Evolutionary conservation across 2,888 invertebrate genomes (phyloP).

Genomic region (Sceliomorpha sp.): DNA sequence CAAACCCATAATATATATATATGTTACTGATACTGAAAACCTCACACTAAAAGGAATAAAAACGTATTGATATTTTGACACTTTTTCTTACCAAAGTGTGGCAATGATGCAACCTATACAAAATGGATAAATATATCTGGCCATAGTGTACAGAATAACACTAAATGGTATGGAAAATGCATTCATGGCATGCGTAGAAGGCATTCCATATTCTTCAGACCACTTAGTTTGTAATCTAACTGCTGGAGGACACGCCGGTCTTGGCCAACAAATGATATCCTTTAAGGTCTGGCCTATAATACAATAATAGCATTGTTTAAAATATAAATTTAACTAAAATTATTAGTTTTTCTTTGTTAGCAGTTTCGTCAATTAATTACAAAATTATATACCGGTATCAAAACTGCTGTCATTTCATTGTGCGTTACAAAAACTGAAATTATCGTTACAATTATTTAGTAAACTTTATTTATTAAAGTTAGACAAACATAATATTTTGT

Average conservation of each 20-base stretch:
- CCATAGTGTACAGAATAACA: conserved; percentile 89
- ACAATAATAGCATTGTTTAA: conserved; percentile 4
- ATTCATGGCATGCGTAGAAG: conserved; percentile 96
- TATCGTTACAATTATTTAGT: too few species aligned
- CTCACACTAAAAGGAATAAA: too few species aligned
- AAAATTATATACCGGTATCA: too few species aligned
- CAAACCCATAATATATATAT: too few species aligned
- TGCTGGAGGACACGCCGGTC: conserved; percentile 91
- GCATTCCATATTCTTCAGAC: conserved; percentile 96
- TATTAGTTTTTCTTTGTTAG: too few species aligned
- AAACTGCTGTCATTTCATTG: too few species aligned
- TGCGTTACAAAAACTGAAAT: too few species aligned
- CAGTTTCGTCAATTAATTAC: too few species aligned
- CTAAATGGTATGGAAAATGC: conserved; percentile 93
- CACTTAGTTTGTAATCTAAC: conserved; percentile 92
- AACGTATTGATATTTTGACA: too few species aligned
- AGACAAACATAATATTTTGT: too few species aligned
- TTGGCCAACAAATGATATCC: conserved; percentile 92
- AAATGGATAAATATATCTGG: conserved; percentile 88
- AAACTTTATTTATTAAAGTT: too few species aligned
- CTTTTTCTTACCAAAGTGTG: conserved; percentile 83
- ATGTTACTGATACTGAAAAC: too few species aligned
- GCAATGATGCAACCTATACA: conserved; percentile 84
- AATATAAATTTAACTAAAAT: conserved; percentile 5
- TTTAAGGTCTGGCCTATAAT: conserved; percentile 90